Evolutionary conservation across 2,888 invertebrate genomes (phyloP), one percentile per base, ranked within the genome.

Genomic region (Scrobipalpa costella): DNA sequence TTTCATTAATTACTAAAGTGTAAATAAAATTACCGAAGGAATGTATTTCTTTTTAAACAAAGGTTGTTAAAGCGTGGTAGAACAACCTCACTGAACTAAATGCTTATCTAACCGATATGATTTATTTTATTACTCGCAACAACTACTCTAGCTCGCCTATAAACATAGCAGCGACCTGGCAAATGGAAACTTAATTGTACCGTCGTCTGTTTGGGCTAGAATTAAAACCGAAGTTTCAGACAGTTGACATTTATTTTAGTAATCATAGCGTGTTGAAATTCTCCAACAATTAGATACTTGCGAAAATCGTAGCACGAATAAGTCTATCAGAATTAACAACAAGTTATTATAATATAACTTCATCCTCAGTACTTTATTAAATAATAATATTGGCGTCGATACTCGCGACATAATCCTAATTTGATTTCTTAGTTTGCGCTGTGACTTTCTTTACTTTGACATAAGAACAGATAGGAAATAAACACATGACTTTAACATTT

Each of bases 141-240:
- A 73, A 72, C 76, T 79, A 80, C 79, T 80, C 59, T 47, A 47
- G 49, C 76, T 66, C 64, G 72, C 73, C 69, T 77, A 84, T 85
- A 87, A 86, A 83, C 81, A 82, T 83, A 84, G 79, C 78, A 69
- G 68, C 70, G 73, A 71, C 77, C 66, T 69, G 70, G 72, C 74
- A 73, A 79, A 81, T 78, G 78, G 73, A 74, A 73, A 80, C 80
- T 83, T 83, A 85, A 86, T 85, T 86, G 86, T 81, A 78, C 82
- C 78, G 78, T 78, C 81, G 21, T 33, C 34, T 15, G n/a, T 15
- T 34, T 2, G 5, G 7, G 11, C 33, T 15, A 55, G 76, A 72
- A 83, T 81, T 77, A 77, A 71, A 78, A 80, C 78, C 66, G 70
- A 76, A 82, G 80, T 83, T 82, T 83, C 80, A 76, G 81, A 78